These are phyloP conservation scores for Parapristionchus giblindavisi DNA, from an alignment of 2,888 invertebrate species.

Conservation along the genomic window DNA sequence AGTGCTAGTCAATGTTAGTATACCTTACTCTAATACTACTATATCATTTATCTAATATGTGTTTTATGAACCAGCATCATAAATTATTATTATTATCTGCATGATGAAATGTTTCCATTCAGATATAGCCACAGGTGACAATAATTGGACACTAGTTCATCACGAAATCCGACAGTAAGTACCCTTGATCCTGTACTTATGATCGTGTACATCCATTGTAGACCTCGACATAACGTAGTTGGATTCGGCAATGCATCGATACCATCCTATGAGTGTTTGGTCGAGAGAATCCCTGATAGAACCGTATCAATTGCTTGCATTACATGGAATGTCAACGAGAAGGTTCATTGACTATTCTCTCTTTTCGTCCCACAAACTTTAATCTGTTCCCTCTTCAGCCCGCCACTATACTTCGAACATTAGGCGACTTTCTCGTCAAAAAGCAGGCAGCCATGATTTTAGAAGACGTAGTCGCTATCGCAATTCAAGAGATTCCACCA, in stretches of 20 bases:
- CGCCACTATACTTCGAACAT: slow-evolving; percentile 44
- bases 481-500: slow-evolving; percentile 64
- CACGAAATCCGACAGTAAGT: slow-evolving; percentile 10
- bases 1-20: slow-evolving; percentile 22
- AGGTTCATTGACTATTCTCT: not conserved
- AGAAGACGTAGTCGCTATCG: slow-evolving; percentile 61
- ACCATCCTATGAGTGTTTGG: slow-evolving; percentile 34
- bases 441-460: slow-evolving; percentile 46
- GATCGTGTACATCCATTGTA: not conserved
- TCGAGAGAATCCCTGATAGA: slow-evolving; percentile 35
- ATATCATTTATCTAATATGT: not conserved
- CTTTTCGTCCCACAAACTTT: not conserved
- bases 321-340: slow-evolving; percentile 40
- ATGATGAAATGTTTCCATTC: not conserved
- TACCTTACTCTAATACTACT: not conserved
- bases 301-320: slow-evolving; percentile 20
- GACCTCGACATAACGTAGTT: slow-evolving; percentile 35
- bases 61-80: not conserved
- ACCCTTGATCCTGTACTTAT: not conserved
- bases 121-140: slow-evolving; percentile 33
- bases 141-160: slow-evolving; percentile 32
- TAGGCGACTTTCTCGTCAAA: slow-evolving; percentile 40
- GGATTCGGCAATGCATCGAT: slow-evolving; percentile 37
- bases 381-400: slow-evolving; percentile 33
- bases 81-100: not conserved